phyloP scores from a whole-genome alignment of 2,797 vertebrate genomes.

The Nyctalus aviator region DNA sequence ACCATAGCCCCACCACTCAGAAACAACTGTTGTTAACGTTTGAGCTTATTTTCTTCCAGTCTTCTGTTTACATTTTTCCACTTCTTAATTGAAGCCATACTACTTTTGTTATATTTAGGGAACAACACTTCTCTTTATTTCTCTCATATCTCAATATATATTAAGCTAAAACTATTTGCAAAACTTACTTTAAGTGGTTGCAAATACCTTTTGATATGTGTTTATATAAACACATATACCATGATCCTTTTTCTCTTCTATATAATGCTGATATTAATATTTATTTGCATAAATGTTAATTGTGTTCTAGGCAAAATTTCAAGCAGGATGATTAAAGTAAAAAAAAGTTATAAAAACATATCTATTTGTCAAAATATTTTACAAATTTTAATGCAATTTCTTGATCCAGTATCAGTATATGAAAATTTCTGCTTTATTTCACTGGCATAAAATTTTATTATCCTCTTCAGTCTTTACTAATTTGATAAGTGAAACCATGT shows the following conservation, averaged over 20 bases:
- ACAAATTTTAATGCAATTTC: slow-evolving; percentile 8
- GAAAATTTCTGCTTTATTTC: background rate
- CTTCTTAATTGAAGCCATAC: background rate
- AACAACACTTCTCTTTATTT: background rate
- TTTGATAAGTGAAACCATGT: background rate
- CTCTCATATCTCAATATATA: background rate
- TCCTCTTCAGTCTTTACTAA: background rate
- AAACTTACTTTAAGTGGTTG: background rate
- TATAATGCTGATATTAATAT: background rate
- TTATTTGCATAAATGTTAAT: slow-evolving; percentile 18
- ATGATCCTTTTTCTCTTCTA: background rate
- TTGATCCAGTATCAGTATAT: background rate
- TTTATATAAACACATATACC: background rate
- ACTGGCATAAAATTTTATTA: background rate
- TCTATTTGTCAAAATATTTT: slow-evolving; percentile 17
- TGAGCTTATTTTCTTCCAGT: background rate
- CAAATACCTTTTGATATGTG: background rate
- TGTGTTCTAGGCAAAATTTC: background rate
- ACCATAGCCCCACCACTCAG: background rate
- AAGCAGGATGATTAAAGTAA: background rate
- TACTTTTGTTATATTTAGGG: background rate
- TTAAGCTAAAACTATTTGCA: background rate
- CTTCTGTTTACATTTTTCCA: background rate
- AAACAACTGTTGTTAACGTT: background rate
- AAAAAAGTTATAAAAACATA: background rate